phyloP scores from a whole-genome alignment of 2,113 vertebrate species.

The Sarotherodon lohbergeri region DNA sequence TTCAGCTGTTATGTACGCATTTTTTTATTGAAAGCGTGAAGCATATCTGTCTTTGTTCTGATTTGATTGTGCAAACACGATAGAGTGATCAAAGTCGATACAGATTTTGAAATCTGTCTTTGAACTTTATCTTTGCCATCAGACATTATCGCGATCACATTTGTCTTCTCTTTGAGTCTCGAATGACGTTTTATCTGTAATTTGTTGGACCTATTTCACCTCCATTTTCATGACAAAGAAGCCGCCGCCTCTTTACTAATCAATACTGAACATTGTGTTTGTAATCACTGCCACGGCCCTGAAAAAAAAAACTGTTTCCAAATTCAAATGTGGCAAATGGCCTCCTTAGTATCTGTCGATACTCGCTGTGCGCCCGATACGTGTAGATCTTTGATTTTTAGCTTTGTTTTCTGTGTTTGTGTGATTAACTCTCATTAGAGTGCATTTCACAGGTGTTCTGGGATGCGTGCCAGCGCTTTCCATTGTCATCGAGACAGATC shows the following conservation, averaged over 20 bases:
- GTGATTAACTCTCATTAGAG: neutral
- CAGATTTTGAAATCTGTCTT: conserved; percentile 15
- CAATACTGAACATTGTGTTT: conserved; percentile 13
- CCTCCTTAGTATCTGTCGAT: neutral
- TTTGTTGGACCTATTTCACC: neutral
- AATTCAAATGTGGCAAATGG: neutral
- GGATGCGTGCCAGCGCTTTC: conserved; percentile 1
- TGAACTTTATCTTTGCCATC: conserved; percentile 34
- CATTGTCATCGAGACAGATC: conserved; percentile 9
- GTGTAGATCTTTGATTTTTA: neutral
- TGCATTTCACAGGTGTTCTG: neutral
- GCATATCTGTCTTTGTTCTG: conserved; percentile 15
- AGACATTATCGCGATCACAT: neutral
- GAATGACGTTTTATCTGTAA: conserved; percentile 2
- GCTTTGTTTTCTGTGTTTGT: neutral
- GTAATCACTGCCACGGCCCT: neutral
- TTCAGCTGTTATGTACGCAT: neutral
- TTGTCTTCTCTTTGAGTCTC: neutral
- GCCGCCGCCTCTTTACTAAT: neutral
- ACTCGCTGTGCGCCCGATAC: neutral
- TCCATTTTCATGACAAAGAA: conserved; percentile 14
- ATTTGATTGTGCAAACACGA: conserved; percentile 14
- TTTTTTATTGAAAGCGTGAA: conserved; percentile 6
- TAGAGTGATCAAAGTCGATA: conserved; percentile 24
- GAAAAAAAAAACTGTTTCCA: neutral